A percentile compares a stretch with the other conserved stretches of the same genome.
Conservation (phyloP, 2,797 vertebrate genomes). For the Falco peregrinus region DNA sequence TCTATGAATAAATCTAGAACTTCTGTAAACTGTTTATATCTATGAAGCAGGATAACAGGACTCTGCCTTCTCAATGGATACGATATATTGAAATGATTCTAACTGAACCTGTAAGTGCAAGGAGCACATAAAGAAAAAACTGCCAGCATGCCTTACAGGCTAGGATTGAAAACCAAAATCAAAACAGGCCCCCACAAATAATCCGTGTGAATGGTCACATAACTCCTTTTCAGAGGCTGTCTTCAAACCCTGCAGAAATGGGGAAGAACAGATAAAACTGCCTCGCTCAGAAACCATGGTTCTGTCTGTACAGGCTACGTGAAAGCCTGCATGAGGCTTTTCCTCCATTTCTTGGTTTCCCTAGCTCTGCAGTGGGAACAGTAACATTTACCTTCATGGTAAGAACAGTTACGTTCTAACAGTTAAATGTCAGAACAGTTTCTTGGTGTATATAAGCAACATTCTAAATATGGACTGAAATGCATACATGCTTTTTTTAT, state of each 20-base stretch:
- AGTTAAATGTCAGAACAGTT: background rate
- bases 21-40: background rate
- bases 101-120: background rate
- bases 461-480: background rate
- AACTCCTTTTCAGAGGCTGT: background rate
- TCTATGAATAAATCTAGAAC: background rate
- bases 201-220: background rate
- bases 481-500: background rate
- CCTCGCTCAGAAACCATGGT: background rate
- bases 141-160: background rate
- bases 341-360: background rate
- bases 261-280: background rate
- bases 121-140: background rate
- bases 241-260: background rate
- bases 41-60: background rate
- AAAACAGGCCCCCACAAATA: background rate
- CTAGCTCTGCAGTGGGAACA: background rate
- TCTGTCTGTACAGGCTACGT: background rate
- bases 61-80: background rate
- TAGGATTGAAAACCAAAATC: background rate
- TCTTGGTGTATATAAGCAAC: background rate
- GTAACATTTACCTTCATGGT: background rate
- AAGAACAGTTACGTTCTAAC: background rate
- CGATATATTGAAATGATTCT: background rate
- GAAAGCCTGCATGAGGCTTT: background rate